Evolutionary conservation across 2,888 invertebrate genomes (phyloP), one percentile per base, ranked within the genome.

Genomic region (Watsonalla binaria): DNA sequence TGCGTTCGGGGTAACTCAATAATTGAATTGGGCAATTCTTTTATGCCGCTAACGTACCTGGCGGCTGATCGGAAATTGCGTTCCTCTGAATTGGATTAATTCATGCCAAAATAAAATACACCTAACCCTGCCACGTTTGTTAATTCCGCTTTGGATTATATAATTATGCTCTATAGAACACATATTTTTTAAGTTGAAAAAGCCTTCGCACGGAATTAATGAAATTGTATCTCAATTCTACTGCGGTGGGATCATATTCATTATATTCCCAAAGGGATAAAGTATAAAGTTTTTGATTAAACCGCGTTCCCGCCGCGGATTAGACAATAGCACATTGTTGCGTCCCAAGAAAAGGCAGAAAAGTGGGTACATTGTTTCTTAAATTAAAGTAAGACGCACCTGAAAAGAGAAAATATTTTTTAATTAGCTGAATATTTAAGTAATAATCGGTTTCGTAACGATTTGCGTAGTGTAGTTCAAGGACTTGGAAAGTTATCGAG

Each of bases 241-340:
- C 24, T 42, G 8, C 6, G 11, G 42, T 42, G 42, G 42, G 9
- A 11, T 42, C 42, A 11, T 42, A 42, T 42, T 42, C 42, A 42
- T 47, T 8, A 48, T 48, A 48, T 48, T 48, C 6, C 14, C 48
- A 14, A 14, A 8, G 49, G 39, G 13, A 49, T 35, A 6, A 47
- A 9, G 8, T 37, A 48, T 37, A 14, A 37, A 48, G 42, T 48
- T 48, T 37, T 52, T 52, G 51, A 47, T 47, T 53, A 46, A 46
- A 37, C 37, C 24, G 48, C 46, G 42, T 45, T 24, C 53, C 55
- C 52, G 55, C 58, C 55, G 59, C 58, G 59, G 57, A 62, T 60
- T 58, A 67, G 58, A 73, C 72, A 71, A 76, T 70, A 61, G 60
- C 15, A 51, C 62, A 65, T 74, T 77, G 66, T 74, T 65, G 59